Conservation (phyloP, 2,888 invertebrate species). For the Eupeodes luniger region DNA sequence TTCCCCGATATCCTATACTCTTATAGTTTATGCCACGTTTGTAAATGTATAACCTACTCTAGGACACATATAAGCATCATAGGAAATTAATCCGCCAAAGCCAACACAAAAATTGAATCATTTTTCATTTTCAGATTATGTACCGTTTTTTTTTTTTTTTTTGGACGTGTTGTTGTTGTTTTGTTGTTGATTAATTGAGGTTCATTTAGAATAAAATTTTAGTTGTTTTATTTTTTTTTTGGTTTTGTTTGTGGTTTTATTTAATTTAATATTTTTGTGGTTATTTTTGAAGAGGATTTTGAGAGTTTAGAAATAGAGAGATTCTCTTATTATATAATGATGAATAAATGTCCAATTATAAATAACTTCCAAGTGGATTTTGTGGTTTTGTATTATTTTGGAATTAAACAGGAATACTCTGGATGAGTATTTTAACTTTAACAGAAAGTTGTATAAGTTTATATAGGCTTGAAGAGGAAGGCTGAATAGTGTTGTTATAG, state of each 20-base stretch:
- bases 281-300: conserved; percentile 15
- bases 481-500: too few relatives aligned
- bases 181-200: conserved; percentile 31
- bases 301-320: too few relatives aligned
- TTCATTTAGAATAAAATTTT: conserved; percentile 15
- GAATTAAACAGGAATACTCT: background rate
- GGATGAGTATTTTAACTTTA: background rate
- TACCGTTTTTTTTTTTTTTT: background rate
- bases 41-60: too few relatives aligned
- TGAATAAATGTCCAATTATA: conserved; percentile 17
- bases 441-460: background rate
- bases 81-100: conserved; percentile 17
- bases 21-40: too few relatives aligned
- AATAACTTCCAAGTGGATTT: background rate
- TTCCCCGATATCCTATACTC: conserved; percentile 7
- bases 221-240: background rate
- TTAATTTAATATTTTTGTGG: conserved; percentile 35
- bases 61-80: background rate
- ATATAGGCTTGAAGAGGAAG: too few relatives aligned
- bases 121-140: conserved; percentile 38
- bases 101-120: conserved; percentile 29
- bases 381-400: background rate
- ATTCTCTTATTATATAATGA: background rate
- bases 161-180: background rate
- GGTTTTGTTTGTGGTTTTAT: background rate